Conservation (phyloP, 2,113 vertebrate genomes). For the Cheilinus undulatus region DNA sequence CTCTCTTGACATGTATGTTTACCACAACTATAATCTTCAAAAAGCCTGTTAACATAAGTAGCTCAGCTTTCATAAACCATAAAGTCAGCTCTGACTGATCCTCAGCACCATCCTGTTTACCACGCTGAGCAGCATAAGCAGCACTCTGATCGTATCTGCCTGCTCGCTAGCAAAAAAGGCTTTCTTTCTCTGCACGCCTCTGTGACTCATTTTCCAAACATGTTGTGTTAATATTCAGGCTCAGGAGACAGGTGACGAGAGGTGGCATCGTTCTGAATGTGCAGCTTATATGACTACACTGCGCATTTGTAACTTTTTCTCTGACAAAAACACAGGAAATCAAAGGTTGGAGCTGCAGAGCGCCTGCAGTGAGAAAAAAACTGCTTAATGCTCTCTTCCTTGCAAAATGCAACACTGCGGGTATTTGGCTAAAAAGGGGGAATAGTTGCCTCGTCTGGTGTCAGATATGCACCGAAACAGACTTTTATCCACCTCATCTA, state of each 20-base stretch:
- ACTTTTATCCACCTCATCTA: conserved; percentile 25
- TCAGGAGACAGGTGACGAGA: conserved; percentile 72
- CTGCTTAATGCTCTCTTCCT: conserved; percentile 55
- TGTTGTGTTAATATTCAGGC: conserved; percentile 79
- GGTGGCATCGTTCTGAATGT: conserved; percentile 62
- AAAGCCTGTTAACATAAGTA: conserved; percentile 86
- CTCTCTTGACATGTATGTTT: conserved; percentile 82
- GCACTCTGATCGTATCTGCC: conserved; percentile 78
- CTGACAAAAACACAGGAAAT: conserved; percentile 65
- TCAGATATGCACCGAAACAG: conserved; percentile 39
- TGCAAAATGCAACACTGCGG: conserved; percentile 51
- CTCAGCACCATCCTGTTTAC: conserved; percentile 84
- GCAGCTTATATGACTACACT: conserved; percentile 63
- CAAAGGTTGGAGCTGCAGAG: conserved; percentile 67
- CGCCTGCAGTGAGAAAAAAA: conserved; percentile 51
- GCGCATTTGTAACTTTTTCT: conserved; percentile 49
- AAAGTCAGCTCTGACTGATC: conserved; percentile 84
- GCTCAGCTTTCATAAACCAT: conserved; percentile 84
- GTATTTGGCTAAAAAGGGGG: conserved; percentile 57
- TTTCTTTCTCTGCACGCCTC: conserved; percentile 62
- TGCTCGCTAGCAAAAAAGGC: conserved; percentile 58
- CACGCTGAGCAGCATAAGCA: conserved; percentile 72
- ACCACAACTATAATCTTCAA: conserved; percentile 84
- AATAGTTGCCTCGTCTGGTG: conserved; percentile 29
- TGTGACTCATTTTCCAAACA: conserved; percentile 69